Evolutionary conservation across 1,140 invertebrate genomes (phyloP), one percentile per base, ranked within the genome.

Genomic region (Drosophila jambulina): DNA sequence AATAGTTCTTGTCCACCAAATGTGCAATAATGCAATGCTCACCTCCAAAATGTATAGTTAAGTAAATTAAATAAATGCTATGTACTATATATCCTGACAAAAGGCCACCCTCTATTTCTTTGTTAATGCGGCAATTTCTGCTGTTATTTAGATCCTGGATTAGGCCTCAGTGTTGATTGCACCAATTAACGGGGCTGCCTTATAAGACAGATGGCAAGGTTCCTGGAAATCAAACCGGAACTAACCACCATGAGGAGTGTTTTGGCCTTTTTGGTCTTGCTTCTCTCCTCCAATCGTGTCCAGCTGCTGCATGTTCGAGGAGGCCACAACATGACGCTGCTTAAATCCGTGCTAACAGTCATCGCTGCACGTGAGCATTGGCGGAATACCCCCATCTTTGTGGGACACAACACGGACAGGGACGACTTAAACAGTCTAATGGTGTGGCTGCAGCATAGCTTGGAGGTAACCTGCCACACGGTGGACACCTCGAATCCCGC

Each of bases 11-110:
- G 40, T 84, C 67, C 51, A 65, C 36, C 32, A 75, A 45, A 48
- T 63, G 83, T 86, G 83, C 83, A 86, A 86, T 82, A 86, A 56
- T 68, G 51, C 60, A 59, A 87, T 82, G 80, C 76, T 82, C 83
- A 88, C 68, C 70, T 60, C 59, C 42, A 25, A 85, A 82, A 76
- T 45, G 42, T 65, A 34, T 65, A 69, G 43, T 53, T 64, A 64
- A 67, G 59, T 43, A 54, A 69, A 54, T 67, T 21, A 45, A 67
- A 42, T 76, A 45, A 82, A 64, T 42, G 60, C 54, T 58, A 75
- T 60, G 58, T 48, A 48, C 45, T 9, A 25, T 75, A 65, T 62
- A 62, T 48, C 42, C 42, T 34, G 51, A 81, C 45, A 62, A 36
- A 63, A 48, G 12, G 13, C 29, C 0, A 19, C 19, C 13, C 19